Evolutionary conservation across 2,113 vertebrate genomes (phyloP).

Genomic region (Vulpes vulpes): DNA sequence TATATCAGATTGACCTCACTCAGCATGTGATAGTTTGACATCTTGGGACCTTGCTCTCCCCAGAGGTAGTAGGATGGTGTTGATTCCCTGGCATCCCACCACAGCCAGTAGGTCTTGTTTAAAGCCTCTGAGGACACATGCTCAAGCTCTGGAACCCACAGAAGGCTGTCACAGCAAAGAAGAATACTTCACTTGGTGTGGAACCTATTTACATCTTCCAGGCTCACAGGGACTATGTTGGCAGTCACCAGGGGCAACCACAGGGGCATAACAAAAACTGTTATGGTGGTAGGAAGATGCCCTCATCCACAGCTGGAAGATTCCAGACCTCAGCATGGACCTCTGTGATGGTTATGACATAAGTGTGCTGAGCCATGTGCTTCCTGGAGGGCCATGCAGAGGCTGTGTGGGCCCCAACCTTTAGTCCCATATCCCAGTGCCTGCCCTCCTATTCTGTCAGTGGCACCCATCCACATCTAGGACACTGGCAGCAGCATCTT

Average conservation of each 20-base stretch:
- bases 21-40: neutral
- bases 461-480: slow-evolving; percentile 93
- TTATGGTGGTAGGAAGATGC: slow-evolving; percentile 88
- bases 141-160: too few relatives aligned
- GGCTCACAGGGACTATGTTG: too few relatives aligned
- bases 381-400: slow-evolving; percentile 92
- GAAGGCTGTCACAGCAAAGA: too few relatives aligned
- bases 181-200: too few relatives aligned
- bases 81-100: too few relatives aligned
- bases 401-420: slow-evolving; percentile 92
- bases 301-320: slow-evolving; percentile 92
- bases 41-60: neutral
- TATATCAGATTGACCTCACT: neutral
- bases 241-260: too few relatives aligned
- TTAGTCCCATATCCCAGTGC: slow-evolving; percentile 88
- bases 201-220: too few relatives aligned
- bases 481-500: slow-evolving; percentile 87
- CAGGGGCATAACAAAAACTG: too few relatives aligned
- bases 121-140: too few relatives aligned
- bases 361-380: slow-evolving; percentile 88
- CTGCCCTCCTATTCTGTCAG: slow-evolving; percentile 94
- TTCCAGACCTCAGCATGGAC: slow-evolving; percentile 93
- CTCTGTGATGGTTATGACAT: slow-evolving; percentile 95
- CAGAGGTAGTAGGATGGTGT: too few relatives aligned
- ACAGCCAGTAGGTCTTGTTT: too few relatives aligned